A percentile compares a stretch with the other conserved stretches of the same genome.
phyloP scores from a whole-genome alignment of 2,113 vertebrate genomes.

The Ranitomeya variabilis region DNA sequence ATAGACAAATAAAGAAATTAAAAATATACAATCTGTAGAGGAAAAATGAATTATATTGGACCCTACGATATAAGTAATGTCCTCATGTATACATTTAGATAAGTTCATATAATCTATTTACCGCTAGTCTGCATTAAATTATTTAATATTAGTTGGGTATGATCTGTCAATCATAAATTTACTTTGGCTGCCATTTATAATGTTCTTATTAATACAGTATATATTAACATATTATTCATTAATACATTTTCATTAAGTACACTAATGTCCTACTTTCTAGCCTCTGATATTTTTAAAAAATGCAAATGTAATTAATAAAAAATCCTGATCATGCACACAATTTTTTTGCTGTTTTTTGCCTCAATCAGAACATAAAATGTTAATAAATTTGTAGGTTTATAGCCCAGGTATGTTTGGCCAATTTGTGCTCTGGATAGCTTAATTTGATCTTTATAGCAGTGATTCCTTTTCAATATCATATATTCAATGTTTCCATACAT shows the following conservation, averaged over 20 bases:
- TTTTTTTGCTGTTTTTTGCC: background rate
- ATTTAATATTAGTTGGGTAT: background rate
- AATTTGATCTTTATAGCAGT: no score
- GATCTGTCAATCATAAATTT: constrained; percentile 14
- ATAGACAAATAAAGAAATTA: no score
- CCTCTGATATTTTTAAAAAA: background rate
- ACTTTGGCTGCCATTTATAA: background rate
- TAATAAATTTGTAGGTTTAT: no score
- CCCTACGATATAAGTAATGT: background rate
- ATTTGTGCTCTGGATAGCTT: no score
- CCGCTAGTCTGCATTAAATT: background rate
- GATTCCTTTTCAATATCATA: no score
- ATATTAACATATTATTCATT: background rate
- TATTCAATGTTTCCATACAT: no score
- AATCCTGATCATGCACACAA: background rate
- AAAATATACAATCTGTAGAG: no score
- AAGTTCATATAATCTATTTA: background rate
- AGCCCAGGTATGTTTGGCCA: no score
- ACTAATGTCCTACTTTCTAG: background rate
- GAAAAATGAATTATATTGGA: no score
- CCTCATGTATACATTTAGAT: background rate
- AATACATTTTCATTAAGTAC: background rate
- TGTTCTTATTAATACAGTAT: background rate
- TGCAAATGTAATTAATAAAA: background rate
- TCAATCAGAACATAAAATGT: background rate